These are phyloP conservation scores for Stomatorhinus ivindoensis DNA, from an alignment of 2,113 vertebrate species.

Conservation along the genomic window DNA sequence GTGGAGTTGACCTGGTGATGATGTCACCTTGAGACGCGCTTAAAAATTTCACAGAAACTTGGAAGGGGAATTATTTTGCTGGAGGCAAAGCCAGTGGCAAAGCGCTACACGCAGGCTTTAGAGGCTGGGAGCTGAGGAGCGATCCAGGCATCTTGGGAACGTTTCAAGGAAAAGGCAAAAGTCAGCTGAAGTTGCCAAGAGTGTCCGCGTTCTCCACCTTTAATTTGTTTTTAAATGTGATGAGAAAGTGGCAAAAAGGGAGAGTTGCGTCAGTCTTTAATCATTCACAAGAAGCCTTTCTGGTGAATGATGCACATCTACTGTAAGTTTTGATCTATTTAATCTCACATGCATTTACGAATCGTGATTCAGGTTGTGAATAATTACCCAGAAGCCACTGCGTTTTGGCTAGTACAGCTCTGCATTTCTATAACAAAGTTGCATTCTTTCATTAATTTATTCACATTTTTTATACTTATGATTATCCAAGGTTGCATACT, in stretches of 20 bases:
- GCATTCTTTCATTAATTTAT: neutral
- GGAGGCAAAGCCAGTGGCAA: constrained; percentile 19
- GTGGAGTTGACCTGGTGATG: neutral
- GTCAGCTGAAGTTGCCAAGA: neutral
- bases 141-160: constrained; percentile 8
- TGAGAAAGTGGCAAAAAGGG: neutral
- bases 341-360: neutral
- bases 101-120: neutral
- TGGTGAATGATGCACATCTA: neutral
- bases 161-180: constrained; percentile 10
- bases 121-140: neutral
- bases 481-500: neutral
- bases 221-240: neutral
- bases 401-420: neutral
- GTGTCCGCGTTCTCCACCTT: neutral
- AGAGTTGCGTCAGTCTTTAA: neutral
- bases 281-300: neutral
- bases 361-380: neutral
- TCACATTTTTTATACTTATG: neutral
- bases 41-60: constrained; percentile 25
- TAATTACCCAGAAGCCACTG: neutral
- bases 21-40: constrained; percentile 19
- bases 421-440: neutral
- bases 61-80: constrained; percentile 17
- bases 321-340: neutral